phyloP scores from a whole-genome alignment of 2,113 vertebrate species.

The Macrotus californicus region DNA sequence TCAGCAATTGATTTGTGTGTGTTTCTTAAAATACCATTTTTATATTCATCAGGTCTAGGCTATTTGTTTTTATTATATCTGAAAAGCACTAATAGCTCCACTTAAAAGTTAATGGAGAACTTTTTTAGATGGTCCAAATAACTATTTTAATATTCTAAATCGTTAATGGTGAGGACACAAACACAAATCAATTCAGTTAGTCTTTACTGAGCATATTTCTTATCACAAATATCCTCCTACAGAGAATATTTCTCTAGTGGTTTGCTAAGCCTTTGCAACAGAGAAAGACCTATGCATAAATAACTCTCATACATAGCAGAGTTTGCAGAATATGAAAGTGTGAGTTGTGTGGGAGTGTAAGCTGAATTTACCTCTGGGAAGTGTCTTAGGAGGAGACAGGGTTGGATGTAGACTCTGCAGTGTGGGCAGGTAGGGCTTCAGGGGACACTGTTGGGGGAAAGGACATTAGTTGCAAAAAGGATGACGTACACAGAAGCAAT shows the following conservation, averaged over 20 bases:
- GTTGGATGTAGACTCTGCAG: neutral
- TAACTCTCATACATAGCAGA: neutral
- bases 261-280: neutral
- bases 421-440: neutral
- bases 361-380: neutral
- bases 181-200: neutral
- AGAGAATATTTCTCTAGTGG: neutral
- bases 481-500: neutral
- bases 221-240: neutral
- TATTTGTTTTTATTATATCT: slow-evolving; percentile 24
- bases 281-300: neutral
- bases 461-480: neutral
- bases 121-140: neutral
- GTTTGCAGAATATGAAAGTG: neutral
- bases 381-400: neutral
- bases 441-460: neutral
- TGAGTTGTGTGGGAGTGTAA: neutral
- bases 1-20: neutral
- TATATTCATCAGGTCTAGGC: neutral
- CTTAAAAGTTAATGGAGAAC: neutral
- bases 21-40: neutral
- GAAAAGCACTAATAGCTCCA: neutral
- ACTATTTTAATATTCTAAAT: neutral
- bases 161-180: neutral
- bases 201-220: neutral